Evolutionary conservation across 2,888 invertebrate species (phyloP).

Genomic region (Cerceris rybyensis): DNA sequence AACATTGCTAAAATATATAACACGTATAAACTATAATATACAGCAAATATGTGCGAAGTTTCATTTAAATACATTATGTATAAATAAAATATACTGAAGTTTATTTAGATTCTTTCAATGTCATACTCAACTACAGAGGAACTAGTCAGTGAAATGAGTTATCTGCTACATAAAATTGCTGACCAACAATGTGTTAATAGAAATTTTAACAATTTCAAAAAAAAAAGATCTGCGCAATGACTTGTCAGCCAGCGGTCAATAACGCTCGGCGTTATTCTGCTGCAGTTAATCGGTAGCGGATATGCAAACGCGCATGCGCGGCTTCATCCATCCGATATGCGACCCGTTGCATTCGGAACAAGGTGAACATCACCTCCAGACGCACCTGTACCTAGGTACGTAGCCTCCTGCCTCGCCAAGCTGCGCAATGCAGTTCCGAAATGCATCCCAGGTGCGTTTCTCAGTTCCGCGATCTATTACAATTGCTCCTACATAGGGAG

Average conservation of each 20-base stretch:
- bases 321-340: background rate
- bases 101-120: too few species aligned
- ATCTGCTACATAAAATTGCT: too few species aligned
- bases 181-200: too few species aligned
- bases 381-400: constrained; percentile 29
- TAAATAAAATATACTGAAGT: too few species aligned
- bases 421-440: constrained; percentile 10
- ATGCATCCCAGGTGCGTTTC: background rate
- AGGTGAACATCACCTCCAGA: constrained; percentile 15
- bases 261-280: constrained; percentile 35
- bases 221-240: constrained; percentile 34
- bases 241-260: constrained; percentile 49
- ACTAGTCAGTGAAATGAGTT: too few species aligned
- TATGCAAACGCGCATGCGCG: constrained; percentile 43
- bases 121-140: too few species aligned
- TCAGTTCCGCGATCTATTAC: background rate
- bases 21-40: too few species aligned
- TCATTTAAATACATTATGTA: too few species aligned
- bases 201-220: background rate
- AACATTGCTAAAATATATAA: too few species aligned
- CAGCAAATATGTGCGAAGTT: too few species aligned
- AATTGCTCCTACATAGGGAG: too few species aligned
- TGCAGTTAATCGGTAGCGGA: constrained; percentile 38
- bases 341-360: constrained; percentile 19
- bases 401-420: background rate